phyloP scores from a whole-genome alignment of 2,888 invertebrate genomes.

The Stenodera caucasica region DNA sequence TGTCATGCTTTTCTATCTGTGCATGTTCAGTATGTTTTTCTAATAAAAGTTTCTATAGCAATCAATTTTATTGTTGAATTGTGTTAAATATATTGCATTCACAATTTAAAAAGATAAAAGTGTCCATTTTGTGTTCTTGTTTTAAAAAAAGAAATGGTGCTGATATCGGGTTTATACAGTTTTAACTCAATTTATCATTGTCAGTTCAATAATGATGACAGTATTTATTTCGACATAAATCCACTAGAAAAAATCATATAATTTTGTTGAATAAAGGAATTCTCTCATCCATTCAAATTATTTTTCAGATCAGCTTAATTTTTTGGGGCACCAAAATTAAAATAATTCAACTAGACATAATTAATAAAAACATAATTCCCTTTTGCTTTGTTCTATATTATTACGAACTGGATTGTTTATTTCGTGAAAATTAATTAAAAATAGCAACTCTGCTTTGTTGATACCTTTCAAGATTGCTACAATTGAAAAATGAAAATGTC shows the following conservation, averaged over 20 bases:
- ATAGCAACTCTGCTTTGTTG: neutral
- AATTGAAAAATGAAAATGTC: neutral
- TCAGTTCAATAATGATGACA: neutral
- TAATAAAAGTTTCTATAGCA: neutral
- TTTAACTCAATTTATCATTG: slow-evolving; percentile 5
- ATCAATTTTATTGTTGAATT: neutral
- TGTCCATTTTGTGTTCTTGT: neutral
- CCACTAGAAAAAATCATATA: neutral
- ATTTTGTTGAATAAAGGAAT: neutral
- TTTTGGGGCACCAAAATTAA: too few relatives aligned
- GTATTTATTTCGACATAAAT: slow-evolving; percentile 2
- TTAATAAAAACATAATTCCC: too few relatives aligned
- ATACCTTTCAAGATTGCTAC: neutral
- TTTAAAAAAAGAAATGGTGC: neutral
- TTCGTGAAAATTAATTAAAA: neutral
- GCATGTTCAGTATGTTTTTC: neutral
- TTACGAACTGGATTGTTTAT: too few relatives aligned
- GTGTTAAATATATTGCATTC: neutral
- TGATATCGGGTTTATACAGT: slow-evolving; percentile 2
- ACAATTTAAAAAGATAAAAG: neutral
- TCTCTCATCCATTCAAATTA: too few relatives aligned
- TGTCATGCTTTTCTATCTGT: neutral
- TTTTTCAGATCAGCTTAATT: too few relatives aligned
- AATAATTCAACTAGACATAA: too few relatives aligned
- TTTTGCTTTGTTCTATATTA: too few relatives aligned